Conservation (phyloP, 2,888 invertebrate species). For the Ichneumoninae sp. region DNA sequence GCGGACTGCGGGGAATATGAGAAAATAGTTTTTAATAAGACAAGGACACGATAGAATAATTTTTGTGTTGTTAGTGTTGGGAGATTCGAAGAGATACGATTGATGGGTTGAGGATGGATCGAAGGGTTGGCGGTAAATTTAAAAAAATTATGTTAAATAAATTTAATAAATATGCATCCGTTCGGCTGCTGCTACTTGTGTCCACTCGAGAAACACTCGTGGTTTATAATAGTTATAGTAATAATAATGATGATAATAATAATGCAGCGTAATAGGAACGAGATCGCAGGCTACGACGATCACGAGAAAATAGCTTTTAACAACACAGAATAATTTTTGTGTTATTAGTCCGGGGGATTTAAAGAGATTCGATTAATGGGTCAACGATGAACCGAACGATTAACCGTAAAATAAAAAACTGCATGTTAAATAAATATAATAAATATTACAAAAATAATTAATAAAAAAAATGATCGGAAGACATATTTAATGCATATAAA, state of each 20-base stretch:
- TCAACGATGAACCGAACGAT: background rate
- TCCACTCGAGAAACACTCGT: conserved; percentile 38
- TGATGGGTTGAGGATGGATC: background rate
- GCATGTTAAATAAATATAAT: background rate
- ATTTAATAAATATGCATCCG: no score
- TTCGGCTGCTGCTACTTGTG: background rate
- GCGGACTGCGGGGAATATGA: background rate
- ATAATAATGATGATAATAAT: conserved; percentile 31
- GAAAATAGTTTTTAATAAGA: conserved; percentile 2
- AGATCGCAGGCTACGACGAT: conserved; percentile 5
- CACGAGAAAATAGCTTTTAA: background rate
- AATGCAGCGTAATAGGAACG: conserved; percentile 20
- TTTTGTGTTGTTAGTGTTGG: background rate
- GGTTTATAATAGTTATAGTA: conserved; percentile 47
- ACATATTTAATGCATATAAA: background rate
- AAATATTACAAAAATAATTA: background rate
- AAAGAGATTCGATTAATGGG: background rate
- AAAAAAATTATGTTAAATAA: no score
- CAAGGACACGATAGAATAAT: background rate
- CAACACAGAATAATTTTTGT: background rate
- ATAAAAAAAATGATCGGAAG: background rate
- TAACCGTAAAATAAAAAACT: background rate
- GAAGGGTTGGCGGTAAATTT: no score
- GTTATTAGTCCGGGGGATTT: background rate
- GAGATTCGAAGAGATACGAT: background rate